phyloP scores from a whole-genome alignment of 1,140 invertebrate species.

The Drosophila sturtevanti region DNA sequence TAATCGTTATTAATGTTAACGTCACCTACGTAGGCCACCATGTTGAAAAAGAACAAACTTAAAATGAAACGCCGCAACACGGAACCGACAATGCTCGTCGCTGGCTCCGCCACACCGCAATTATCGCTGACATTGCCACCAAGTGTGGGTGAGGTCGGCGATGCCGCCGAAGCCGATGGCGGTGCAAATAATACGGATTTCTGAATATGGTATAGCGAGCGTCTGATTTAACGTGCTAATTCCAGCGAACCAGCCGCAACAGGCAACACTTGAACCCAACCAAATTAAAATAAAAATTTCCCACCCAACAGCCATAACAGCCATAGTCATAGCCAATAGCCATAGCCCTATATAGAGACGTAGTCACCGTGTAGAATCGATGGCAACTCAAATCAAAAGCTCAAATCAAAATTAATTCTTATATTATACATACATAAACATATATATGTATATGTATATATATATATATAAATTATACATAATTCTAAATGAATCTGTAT shows the following conservation, averaged over 20 bases:
- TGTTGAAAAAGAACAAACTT: constrained; percentile 95
- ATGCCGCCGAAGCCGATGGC: constrained; percentile 83
- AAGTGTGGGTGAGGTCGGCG: constrained; percentile 75
- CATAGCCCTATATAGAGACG: constrained; percentile 40
- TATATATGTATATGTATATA: constrained; percentile 19
- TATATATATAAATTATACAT: constrained; percentile 18
- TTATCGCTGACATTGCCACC: constrained; percentile 84
- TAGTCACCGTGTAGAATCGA: constrained; percentile 8
- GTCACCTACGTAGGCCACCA: constrained; percentile 87
- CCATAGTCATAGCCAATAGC: constrained; percentile 32
- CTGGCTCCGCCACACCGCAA: constrained; percentile 84
- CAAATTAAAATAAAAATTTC: constrained; percentile 12
- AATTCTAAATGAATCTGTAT: constrained; percentile 19
- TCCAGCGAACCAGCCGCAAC: constrained; percentile 42
- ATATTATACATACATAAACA: not conserved
- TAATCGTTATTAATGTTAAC: constrained; percentile 25
- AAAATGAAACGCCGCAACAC: constrained; percentile 97
- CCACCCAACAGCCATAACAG: constrained; percentile 27
- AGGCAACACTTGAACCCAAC: constrained; percentile 18
- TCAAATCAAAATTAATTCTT: constrained; percentile 71
- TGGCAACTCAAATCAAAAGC: constrained; percentile 71
- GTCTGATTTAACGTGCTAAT: constrained; percentile 85
- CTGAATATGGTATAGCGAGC: constrained; percentile 87
- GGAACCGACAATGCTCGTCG: constrained; percentile 93
- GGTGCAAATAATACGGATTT: constrained; percentile 83